phyloP scores from a whole-genome alignment of 2,888 invertebrate species.

The Phyllotreta cruciferae region DNA sequence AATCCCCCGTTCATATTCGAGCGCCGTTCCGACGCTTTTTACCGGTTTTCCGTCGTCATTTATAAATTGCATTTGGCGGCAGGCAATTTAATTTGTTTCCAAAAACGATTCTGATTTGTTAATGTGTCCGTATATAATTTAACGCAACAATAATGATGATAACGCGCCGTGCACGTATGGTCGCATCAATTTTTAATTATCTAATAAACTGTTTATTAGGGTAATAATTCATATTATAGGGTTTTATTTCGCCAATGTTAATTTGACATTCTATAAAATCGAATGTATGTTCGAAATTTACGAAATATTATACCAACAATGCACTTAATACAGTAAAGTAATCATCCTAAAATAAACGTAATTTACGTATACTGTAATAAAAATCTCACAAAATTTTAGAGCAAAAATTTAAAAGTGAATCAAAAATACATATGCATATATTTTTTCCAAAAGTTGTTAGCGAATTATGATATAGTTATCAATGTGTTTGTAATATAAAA shows the following conservation, averaged over 20 bases:
- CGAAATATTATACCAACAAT: too few species aligned
- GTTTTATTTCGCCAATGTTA: background rate
- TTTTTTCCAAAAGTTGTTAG: too few species aligned
- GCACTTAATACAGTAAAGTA: too few species aligned
- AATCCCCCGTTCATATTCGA: constrained; percentile 26
- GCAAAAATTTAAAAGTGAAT: too few species aligned
- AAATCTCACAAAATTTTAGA: too few species aligned
- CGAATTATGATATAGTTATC: too few species aligned
- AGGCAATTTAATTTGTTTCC: constrained; percentile 31
- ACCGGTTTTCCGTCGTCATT: constrained; percentile 21
- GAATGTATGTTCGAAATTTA: too few species aligned
- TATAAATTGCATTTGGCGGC: constrained; percentile 28
- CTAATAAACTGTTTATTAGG: constrained; percentile 15
- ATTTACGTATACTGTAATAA: too few species aligned
- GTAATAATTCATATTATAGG: background rate
- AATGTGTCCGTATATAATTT: constrained; percentile 26
- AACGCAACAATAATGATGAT: constrained; percentile 16
- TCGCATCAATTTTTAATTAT: constrained; percentile 10
- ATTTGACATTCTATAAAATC: background rate
- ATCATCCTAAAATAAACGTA: too few species aligned
- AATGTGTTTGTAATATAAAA: too few species aligned
- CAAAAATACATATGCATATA: too few species aligned
- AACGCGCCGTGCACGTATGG: background rate
- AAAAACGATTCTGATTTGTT: constrained; percentile 33
- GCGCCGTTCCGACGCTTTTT: constrained; percentile 20